Evolutionary conservation across 2,797 vertebrate genomes (phyloP), one percentile per base, ranked within the genome.

Genomic region (Acropternis orthonyx): DNA sequence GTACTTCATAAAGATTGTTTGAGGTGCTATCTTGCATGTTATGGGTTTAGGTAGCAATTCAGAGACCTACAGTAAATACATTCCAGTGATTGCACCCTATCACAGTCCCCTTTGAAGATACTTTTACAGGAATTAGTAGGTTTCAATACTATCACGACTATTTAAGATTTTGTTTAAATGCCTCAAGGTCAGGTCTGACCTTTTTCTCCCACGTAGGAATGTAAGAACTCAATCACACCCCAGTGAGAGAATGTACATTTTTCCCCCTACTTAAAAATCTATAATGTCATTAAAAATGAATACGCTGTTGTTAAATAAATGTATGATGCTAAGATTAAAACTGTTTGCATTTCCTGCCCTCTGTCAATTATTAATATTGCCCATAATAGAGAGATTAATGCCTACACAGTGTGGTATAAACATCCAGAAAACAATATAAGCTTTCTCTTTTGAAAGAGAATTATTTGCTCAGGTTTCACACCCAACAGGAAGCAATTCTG

Each of bases 251-350:
- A 93, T 79, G 85, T 13, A 79, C 52, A 59, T 86, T 87, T 83
- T 36, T 36, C 2, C 4, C 34, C 26, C 71, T 75, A 67, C 83
- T 92, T 95, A 89, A 95, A 96, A 94, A 96, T 88, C 91, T 55
- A 74, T 85, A 94, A 84, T 78, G 88, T 23, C 92, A 96, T 92
- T 94, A 96, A 95, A 97, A 96, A 92, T 96, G 52, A 91, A 88
- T 94, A 81, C 0, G 1, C 54, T 73, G 48, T 81, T 81, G 82
- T 87, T 97, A 95, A 92, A 95, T 92, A 79, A 95, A 96, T 94
- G 77, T 56, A 93, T 89, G 96, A 94, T 77, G 73, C 46, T 79
- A 67, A 74, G 61, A 84, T 74, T 89, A 93, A 95, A 92, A 82
- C 36, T 65, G 69, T 87, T 87, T 91, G 41, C 23, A 65, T 83